Conservation (phyloP, 2,797 vertebrate species). For the Epinephelus awoara region DNA sequence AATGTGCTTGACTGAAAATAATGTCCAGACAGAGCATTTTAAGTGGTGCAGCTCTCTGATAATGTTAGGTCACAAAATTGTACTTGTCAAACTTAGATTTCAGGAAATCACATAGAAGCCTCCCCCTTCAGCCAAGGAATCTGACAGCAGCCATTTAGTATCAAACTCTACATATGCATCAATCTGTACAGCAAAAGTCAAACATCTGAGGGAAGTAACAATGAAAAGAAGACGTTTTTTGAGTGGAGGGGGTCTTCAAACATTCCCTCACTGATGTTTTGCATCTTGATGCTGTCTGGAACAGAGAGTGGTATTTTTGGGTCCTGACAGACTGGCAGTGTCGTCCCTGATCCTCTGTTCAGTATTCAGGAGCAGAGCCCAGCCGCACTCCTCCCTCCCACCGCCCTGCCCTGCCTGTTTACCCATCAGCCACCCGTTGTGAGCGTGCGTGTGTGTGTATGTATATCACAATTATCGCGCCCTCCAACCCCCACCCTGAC, state of each 20-base stretch:
- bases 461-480: conserved; percentile 83
- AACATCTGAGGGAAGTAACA: conserved; percentile 8
- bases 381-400: conserved; percentile 66
- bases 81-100: conserved; percentile 21
- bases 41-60: too few species aligned
- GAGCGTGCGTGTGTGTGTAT: conserved; percentile 78
- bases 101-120: conserved; percentile 9
- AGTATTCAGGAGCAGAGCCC: conserved; percentile 82
- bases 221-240: conserved; percentile 13
- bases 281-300: conserved; percentile 65
- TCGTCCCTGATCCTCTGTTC: conserved; percentile 81
- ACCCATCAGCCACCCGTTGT: conserved; percentile 81
- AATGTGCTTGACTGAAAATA: background rate
- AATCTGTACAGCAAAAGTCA: conserved; percentile 13
- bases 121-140: background rate
- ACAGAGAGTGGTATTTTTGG: conserved; percentile 66
- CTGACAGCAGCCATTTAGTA: background rate
- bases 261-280: conserved; percentile 58
- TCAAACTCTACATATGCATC: conserved; percentile 12
- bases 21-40: background rate
- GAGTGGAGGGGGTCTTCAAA: conserved; percentile 36
- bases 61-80: too few species aligned
- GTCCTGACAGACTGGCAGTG: conserved; percentile 70
- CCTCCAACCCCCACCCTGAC: conserved; percentile 64
- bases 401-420: conserved; percentile 79